Percentiles rank a stretch among this genome's conserved stretches.
Conservation (phyloP, 2,797 vertebrate species). For the Scomberomorus guttatus region DNA sequence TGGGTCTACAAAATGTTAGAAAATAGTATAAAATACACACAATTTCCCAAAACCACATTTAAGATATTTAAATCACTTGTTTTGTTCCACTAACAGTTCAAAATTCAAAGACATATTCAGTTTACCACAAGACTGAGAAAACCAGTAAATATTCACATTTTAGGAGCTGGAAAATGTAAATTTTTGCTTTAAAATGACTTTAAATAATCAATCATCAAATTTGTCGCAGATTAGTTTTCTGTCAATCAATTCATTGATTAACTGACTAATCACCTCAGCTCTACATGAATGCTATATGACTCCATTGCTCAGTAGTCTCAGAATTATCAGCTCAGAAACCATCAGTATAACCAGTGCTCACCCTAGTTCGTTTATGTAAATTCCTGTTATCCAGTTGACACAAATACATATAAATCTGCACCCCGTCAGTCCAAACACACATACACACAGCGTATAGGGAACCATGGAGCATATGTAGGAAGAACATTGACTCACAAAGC, state of each 20-base stretch:
- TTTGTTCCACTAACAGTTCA: background rate
- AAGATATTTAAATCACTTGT: background rate
- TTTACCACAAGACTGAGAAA: background rate
- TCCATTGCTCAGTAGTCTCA: background rate
- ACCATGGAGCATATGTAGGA: constrained; percentile 47
- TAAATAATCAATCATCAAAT: background rate
- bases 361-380: constrained; percentile 35
- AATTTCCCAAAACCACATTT: no score
- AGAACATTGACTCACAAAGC: constrained; percentile 61
- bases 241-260: no score
- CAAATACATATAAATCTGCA: constrained; percentile 45
- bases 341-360: constrained; percentile 14
- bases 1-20: no score
- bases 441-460: constrained; percentile 10
- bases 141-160: background rate
- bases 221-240: no score
- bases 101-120: no score
- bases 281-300: background rate
- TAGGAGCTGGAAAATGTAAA: no score
- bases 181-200: background rate
- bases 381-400: constrained; percentile 8
- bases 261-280: background rate
- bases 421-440: constrained; percentile 9
- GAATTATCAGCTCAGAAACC: constrained; percentile 13
- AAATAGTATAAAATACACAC: no score